Conservation (phyloP, 92 coral and sea anemone species). For the Porites lobata region DNA sequence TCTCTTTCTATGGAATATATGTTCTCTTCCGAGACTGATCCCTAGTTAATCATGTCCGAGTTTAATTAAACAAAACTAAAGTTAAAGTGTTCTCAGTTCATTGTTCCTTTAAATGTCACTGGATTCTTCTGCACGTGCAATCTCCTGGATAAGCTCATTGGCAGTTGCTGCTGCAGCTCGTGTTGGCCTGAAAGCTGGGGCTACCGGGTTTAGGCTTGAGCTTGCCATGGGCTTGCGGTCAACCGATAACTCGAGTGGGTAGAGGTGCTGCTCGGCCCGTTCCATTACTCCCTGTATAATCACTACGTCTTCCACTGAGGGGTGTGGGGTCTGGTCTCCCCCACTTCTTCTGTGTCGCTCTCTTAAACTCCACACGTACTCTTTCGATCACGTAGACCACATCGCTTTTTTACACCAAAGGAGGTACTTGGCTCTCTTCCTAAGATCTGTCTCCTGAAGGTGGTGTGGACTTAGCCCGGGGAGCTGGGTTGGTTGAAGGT, state of each 20-base stretch:
- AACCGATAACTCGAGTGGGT: neutral
- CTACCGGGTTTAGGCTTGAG: neutral
- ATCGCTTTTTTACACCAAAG: constrained; percentile 34
- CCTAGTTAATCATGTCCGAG: too few species aligned
- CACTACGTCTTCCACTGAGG: constrained; percentile 47
- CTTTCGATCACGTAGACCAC: constrained; percentile 16
- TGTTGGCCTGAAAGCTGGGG: constrained; percentile 1
- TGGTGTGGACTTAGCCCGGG: constrained; percentile 29
- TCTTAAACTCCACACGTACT: constrained; percentile 28
- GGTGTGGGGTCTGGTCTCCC: constrained; percentile 9
- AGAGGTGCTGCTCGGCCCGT: constrained; percentile 40
- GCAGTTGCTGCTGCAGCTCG: constrained; percentile 15
- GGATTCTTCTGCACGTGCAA: constrained; percentile 12
- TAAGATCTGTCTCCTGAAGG: constrained; percentile 19
- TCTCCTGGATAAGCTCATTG: constrained; percentile 8
- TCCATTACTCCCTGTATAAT: constrained; percentile 39
- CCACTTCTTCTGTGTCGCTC: constrained; percentile 35
- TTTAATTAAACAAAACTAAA: too few species aligned
- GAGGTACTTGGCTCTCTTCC: constrained; percentile 59
- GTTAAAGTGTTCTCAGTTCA: neutral
- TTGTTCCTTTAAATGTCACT: constrained; percentile 23
- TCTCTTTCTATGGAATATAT: too few species aligned
- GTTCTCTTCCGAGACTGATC: too few species aligned
- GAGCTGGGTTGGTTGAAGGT: constrained; percentile 22
- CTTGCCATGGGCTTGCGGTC: neutral